A percentile compares a stretch with the other conserved stretches of the same genome.
Conservation (phyloP, 2,113 vertebrate species). For the Brachirus orientalis region DNA sequence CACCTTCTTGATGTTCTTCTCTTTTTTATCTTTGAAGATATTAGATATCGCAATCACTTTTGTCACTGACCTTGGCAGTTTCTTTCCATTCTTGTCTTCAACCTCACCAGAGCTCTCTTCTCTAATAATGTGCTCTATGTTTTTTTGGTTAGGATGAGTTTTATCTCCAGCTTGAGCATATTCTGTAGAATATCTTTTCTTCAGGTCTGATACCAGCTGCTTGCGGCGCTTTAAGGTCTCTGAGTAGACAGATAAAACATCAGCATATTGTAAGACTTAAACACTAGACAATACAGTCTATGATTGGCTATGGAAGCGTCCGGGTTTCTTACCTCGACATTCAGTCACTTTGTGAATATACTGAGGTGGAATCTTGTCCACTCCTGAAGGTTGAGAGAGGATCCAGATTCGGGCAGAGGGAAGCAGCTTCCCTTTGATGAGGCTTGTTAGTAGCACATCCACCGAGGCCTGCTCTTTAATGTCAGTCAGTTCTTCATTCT, state of each 20-base stretch:
- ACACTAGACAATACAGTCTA: accelerated
- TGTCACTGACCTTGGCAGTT: neutral
- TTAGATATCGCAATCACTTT: neutral
- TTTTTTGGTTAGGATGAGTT: constrained; percentile 29
- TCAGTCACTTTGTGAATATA: constrained; percentile 23
- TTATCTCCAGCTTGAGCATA: neutral
- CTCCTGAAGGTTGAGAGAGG: constrained; percentile 39
- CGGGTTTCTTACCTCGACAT: constrained; percentile 48
- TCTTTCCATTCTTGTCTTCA: neutral
- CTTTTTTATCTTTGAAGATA: neutral
- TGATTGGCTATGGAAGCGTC: neutral
- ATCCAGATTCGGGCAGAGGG: constrained; percentile 40
- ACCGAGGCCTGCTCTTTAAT: neutral
- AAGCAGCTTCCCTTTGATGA: constrained; percentile 36
- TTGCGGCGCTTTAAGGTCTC: neutral
- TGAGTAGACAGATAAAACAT: neutral
- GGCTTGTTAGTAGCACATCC: constrained; percentile 43
- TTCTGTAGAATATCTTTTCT: neutral
- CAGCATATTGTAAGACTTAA: neutral
- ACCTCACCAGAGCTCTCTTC: neutral
- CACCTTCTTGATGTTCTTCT: neutral
- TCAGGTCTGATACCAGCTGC: constrained; percentile 6
- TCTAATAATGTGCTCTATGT: constrained; percentile 45
- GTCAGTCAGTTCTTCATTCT: neutral
- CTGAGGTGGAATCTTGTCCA: constrained; percentile 22